Evolutionary conservation across 2,113 vertebrate species (phyloP).

Genomic region (Etheostoma spectabile): DNA sequence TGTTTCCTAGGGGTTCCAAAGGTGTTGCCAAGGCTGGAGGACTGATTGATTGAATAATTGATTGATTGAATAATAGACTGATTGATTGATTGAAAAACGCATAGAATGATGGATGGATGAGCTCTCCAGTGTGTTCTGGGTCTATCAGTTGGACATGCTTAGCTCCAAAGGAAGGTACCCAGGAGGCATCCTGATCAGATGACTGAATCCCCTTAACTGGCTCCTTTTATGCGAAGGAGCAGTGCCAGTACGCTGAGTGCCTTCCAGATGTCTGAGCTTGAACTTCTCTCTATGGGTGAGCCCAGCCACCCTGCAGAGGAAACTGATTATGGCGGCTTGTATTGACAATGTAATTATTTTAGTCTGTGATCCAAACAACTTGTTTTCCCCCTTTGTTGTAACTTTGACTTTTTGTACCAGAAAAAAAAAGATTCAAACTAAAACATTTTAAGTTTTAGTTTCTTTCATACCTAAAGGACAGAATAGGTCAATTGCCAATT

Average conservation of each 20-base stretch:
- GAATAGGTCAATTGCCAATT: no score
- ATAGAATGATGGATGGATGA: neutral
- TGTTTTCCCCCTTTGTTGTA: no score
- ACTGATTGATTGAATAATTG: no score
- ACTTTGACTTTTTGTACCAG: no score
- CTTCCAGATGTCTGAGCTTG: neutral
- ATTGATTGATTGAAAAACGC: neutral
- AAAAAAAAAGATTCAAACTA: no score
- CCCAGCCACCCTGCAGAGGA: neutral
- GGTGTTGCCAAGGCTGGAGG: neutral
- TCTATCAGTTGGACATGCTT: neutral
- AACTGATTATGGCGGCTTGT: no score
- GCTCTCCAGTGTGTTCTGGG: neutral
- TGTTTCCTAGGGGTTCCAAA: neutral
- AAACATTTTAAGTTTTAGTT: no score
- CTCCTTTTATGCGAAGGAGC: neutral
- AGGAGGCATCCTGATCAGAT: neutral
- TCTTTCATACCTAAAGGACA: no score
- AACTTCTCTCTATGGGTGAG: neutral
- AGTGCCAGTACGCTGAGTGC: neutral
- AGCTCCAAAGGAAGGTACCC: neutral
- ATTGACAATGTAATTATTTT: no score
- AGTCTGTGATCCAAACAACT: no score
- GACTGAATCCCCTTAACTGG: neutral
- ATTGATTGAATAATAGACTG: no score